Conservation (phyloP, 1,140 invertebrate genomes). For the Bombus affinis region DNA sequence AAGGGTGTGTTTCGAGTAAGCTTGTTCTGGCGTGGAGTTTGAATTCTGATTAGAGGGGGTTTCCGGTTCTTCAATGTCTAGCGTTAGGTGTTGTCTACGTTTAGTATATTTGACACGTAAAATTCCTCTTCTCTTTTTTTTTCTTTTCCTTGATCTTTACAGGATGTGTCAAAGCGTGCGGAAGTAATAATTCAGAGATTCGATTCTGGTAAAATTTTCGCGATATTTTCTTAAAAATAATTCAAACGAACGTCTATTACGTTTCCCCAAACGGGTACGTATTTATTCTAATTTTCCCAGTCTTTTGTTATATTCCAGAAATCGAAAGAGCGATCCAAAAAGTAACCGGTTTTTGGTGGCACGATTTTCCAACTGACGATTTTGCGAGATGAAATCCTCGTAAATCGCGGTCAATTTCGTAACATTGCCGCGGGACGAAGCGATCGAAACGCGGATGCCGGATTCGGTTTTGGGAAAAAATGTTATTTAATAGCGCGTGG, state of each 20-base stretch:
- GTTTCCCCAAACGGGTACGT: too few relatives aligned
- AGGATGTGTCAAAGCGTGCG: background rate
- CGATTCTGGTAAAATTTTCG: too few relatives aligned
- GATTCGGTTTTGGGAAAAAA: slow-evolving; percentile 12
- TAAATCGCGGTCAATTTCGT: background rate
- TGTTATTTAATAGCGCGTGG: slow-evolving; percentile 45
- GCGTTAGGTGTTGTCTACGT: background rate
- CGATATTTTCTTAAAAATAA: too few relatives aligned
- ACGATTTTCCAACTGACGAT: too few relatives aligned
- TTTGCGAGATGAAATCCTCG: too few relatives aligned
- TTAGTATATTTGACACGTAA: background rate
- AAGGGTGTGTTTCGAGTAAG: slow-evolving; percentile 2
- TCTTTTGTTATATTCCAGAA: too few relatives aligned
- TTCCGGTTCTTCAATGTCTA: background rate
- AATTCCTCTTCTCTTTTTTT: background rate
- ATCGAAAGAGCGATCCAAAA: too few relatives aligned
- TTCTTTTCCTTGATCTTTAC: too few relatives aligned
- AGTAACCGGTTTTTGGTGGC: too few relatives aligned
- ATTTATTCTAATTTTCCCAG: too few relatives aligned
- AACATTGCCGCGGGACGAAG: background rate
- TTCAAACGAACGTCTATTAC: too few relatives aligned
- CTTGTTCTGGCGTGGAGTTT: background rate
- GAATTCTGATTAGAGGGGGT: background rate
- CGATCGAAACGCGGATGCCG: slow-evolving; percentile 7
- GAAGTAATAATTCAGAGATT: background rate